Base-by-base conservation (phyloP, 1,140 invertebrate genomes). In the Polypedilum vanderplanki region DNA sequence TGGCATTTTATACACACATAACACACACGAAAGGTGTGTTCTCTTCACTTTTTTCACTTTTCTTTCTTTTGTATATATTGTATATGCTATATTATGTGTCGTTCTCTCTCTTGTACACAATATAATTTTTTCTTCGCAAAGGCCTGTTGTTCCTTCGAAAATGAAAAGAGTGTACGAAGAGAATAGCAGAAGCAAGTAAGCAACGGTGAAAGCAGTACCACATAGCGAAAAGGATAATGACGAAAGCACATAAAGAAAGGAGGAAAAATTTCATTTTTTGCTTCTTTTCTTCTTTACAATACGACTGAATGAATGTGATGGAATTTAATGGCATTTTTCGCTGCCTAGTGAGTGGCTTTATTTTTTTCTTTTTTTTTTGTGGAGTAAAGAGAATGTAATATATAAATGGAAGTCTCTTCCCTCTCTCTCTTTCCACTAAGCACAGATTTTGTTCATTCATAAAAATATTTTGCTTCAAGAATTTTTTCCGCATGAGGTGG, bases 211-310 rank as follows among this genome's bases (percentile, higher is more conserved):
- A n/a, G n/a, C n/a, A n/a, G n/a, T n/a, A n/a, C n/a, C n/a, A n/a
- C n/a, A n/a, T n/a, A n/a, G n/a, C n/a, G n/a, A 57, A 57, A 46
- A 57, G 46, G 46, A 57, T 57, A 57, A 57, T 57, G 46, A 57
- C 46, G 10, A 57, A n/a, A 57, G n/a, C 46, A 57, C 7, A 15
- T 0, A 57, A 57, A 57, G 3, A 15, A 57, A 57, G 15, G 10
- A 57, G 1, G 15, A 8, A 57, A 57, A 15, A 57, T 12, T 57
- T 57, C 46, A 8, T 12, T 57, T 57, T 57, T 57, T 57, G 12
- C 46, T 57, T 57, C 7, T 57, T 57, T 57, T 57, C 15, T 46
- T 46, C 9, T 46, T 57, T 12, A 57, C 46, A 57, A 57, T 57
- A 15, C 46, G 46, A 57, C 24, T 33, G 24, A 33, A 33, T 57